Evolutionary conservation across 2,113 vertebrate genomes (phyloP), one percentile per base, ranked within the genome.

Genomic region (Thunnus maccoyii): DNA sequence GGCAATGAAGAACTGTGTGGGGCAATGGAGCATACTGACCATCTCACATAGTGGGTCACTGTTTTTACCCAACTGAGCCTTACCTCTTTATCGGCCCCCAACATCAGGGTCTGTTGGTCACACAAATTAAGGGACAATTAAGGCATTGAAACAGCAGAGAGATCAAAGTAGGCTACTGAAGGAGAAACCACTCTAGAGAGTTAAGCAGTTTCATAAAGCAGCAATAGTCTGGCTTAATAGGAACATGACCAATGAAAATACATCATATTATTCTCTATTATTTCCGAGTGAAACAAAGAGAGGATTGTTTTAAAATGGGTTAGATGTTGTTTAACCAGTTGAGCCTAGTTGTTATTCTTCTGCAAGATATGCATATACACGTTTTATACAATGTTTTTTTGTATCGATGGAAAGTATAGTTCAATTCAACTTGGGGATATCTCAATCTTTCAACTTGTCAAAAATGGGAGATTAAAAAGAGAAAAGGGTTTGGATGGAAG

Each of bases 111-210:
- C 90, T 82, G 71, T 72, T 92, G 90, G 84, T 91, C 92, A 91
- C 91, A 92, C 92, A 92, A 94, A 94, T 94, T 90, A 93, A 93
- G 87, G 86, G 85, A 76, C 89, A 95, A 94, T 94, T 94, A 93
- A 93, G 85, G 80, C 64, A 52, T 2, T 81, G 85, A 90, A 93
- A 89, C 83, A 80, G 72, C 82, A 72, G 66, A 79, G 52, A 78
- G 93, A 93, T 93, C 92, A 93, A 93, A 93, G 89, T 11, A 44
- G 77, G 75, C 72, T 41, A 62, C 27, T 82, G 73, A 68, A 87
- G 76, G 17, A 84, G 71, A 90, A 88, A 63, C 64, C 72, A 73
- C 85, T 78, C 78, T 64, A 48, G 76, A 91, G 64, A 78, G 74
- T 60, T 84, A 65, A 86, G 67, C 84, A 72, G 56, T 79, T 89